phyloP scores from a whole-genome alignment of 2,888 invertebrate genomes.

The Apamea crenata region DNA sequence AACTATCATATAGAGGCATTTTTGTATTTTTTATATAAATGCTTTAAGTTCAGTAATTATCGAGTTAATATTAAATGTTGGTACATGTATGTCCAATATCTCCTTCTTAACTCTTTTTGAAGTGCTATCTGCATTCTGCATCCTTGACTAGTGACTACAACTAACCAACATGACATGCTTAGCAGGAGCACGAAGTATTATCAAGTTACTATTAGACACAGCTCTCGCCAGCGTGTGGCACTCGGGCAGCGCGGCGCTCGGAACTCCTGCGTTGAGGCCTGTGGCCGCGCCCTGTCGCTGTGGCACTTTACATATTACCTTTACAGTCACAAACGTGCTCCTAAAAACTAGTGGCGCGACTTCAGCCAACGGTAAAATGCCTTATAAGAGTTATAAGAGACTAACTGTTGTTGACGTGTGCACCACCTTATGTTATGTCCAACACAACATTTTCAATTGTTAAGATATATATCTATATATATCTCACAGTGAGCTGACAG shows the following conservation, averaged over 20 bases:
- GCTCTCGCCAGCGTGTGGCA: not conserved
- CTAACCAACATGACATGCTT: not conserved
- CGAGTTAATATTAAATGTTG: not conserved
- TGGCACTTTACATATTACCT: slow-evolving; percentile 51
- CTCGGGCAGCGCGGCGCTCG: not conserved
- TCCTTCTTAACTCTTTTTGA: not conserved
- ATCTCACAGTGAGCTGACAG: not conserved
- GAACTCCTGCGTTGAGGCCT: not conserved
- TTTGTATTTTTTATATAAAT: not conserved
- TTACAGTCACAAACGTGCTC: slow-evolving; percentile 30
- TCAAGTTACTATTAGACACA: not conserved
- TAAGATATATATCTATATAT: too few species aligned
- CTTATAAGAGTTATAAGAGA: slow-evolving; percentile 30
- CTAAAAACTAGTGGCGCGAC: slow-evolving; percentile 44
- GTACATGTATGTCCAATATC: not conserved
- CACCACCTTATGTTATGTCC: not conserved
- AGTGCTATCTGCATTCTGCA: not conserved
- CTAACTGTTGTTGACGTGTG: slow-evolving; percentile 28
- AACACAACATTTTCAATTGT: not conserved
- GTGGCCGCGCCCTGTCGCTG: slow-evolving; percentile 1
- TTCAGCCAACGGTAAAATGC: slow-evolving; percentile 32
- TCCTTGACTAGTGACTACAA: too few species aligned
- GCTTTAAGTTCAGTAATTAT: not conserved
- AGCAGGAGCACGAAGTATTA: not conserved
- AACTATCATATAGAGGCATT: not conserved